Evolutionary conservation across 2,888 invertebrate genomes (phyloP).

Genomic region (Pandemis heparana): DNA sequence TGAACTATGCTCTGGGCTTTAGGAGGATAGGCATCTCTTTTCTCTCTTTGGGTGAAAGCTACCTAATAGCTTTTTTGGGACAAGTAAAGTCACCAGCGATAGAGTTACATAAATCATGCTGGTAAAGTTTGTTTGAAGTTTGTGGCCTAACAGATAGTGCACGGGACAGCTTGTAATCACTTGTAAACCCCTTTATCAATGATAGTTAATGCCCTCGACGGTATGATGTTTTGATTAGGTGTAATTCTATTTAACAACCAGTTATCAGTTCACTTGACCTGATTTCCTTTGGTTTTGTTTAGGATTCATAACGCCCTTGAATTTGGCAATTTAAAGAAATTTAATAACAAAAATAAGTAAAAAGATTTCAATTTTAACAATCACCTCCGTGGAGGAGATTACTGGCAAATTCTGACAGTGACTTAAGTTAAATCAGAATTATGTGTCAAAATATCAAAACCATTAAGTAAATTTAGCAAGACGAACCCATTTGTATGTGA

Average conservation of each 20-base stretch:
- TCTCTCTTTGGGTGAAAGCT: no score
- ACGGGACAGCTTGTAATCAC: constrained; percentile 26
- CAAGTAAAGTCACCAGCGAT: no score
- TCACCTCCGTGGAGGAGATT: background rate
- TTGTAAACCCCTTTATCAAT: constrained; percentile 28
- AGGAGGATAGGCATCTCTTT: no score
- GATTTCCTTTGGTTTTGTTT: constrained; percentile 13
- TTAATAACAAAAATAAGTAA: no score
- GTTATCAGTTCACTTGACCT: constrained; percentile 31
- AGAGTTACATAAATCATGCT: background rate
- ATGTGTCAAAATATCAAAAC: constrained; percentile 12
- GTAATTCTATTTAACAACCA: constrained; percentile 11
- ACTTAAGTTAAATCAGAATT: background rate
- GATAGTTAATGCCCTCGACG: constrained; percentile 35
- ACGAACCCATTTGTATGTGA: background rate
- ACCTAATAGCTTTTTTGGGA: no score
- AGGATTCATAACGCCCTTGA: background rate
- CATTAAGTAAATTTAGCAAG: constrained; percentile 11
- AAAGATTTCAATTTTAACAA: constrained; percentile 21
- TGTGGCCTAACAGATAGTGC: constrained; percentile 6
- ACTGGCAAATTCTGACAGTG: background rate
- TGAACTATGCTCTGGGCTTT: no score
- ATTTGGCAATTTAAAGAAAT: constrained; percentile 3
- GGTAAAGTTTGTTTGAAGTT: background rate
- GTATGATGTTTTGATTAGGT: constrained; percentile 32